These are phyloP conservation scores for Leptinotarsa haldemani DNA, from an alignment of 2,888 invertebrate genomes.

Conservation along the genomic window DNA sequence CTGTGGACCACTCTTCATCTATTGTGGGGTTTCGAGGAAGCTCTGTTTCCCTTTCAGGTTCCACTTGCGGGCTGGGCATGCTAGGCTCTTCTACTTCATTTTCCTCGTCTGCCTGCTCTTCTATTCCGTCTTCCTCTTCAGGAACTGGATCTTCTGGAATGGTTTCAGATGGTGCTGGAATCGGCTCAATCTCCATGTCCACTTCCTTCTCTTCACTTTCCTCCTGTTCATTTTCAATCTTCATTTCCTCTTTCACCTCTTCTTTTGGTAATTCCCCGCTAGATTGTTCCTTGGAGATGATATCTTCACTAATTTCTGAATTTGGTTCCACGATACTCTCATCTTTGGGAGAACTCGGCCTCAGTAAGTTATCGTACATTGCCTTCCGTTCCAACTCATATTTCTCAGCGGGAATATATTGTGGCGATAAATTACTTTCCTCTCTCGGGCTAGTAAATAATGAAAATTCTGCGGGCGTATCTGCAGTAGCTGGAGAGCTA, in stretches of 20 bases:
- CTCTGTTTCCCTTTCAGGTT: conserved; percentile 24
- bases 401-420: conserved; percentile 66
- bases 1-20: conserved; percentile 58
- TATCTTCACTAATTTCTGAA: conserved; percentile 47
- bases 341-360: conserved; percentile 57
- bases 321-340: conserved; percentile 36
- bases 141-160: conserved; percentile 37
- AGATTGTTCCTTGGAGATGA: not conserved
- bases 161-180: not conserved
- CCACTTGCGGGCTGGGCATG: conserved; percentile 7
- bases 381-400: conserved; percentile 66
- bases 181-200: conserved; percentile 31
- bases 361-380: conserved; percentile 64
- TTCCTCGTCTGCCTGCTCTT: conserved; percentile 33
- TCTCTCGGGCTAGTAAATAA: conserved; percentile 62
- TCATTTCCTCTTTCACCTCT: conserved; percentile 20
- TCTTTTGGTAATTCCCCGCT: conserved; percentile 6
- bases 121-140: conserved; percentile 37
- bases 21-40: conserved; percentile 44
- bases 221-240: conserved; percentile 41
- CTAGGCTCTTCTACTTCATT: conserved; percentile 32
- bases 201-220: conserved; percentile 29
- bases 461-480: conserved; percentile 58
- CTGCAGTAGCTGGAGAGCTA: conserved; percentile 63
- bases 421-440: conserved; percentile 62